Conservation (phyloP, 1,140 invertebrate species). For the Trichogramma pretiosum region DNA sequence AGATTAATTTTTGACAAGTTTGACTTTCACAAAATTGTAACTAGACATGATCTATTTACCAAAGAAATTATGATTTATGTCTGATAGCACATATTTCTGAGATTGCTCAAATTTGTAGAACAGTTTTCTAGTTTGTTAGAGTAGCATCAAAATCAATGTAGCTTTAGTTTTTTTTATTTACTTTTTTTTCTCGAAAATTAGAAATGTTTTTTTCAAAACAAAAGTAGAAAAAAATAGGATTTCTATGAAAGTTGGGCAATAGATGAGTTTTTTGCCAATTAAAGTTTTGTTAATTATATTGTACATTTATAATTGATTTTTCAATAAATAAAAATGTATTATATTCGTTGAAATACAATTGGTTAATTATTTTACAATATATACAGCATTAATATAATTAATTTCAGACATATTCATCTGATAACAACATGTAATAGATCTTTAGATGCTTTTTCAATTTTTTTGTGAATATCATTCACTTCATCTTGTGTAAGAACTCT, state of each 20-base stretch:
- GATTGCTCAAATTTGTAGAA: constrained; percentile 6
- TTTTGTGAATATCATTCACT: constrained; percentile 76
- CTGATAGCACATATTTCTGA: constrained; percentile 1
- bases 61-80: constrained; percentile 8
- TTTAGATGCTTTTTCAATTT: constrained; percentile 58
- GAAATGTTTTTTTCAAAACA: no score
- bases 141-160: no score
- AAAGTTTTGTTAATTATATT: constrained; percentile 31
- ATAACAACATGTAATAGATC: constrained; percentile 62
- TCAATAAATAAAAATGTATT: constrained; percentile 34
- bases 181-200: no score
- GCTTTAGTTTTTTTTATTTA: no score
- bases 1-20: constrained; percentile 15
- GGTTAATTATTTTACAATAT: constrained; percentile 7
- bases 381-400: neutral
- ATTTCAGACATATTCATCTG: constrained; percentile 45
- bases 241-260: no score
- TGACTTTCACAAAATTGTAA: constrained; percentile 4
- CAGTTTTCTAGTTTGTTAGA: no score
- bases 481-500: constrained; percentile 77
- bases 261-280: no score
- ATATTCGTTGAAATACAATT: constrained; percentile 28
- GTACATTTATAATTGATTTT: constrained; percentile 36
- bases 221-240: no score
- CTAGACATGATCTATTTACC: constrained; percentile 10